Conservation (phyloP, 2,888 invertebrate species). For the Anorthoa munda region DNA sequence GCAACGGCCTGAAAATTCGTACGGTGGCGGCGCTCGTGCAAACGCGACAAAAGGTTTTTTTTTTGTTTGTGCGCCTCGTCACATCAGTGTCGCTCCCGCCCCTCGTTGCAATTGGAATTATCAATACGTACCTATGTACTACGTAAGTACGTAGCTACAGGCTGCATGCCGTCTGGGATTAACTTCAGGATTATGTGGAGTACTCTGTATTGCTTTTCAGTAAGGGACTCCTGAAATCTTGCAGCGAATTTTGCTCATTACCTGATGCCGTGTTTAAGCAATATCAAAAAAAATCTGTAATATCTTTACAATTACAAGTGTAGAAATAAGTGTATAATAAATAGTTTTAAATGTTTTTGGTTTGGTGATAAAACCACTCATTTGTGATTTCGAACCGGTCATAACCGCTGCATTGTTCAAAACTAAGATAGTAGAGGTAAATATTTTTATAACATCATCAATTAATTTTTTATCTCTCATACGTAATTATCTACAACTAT, state of each 20-base stretch:
- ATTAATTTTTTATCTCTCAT: not conserved
- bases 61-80: constrained; percentile 16
- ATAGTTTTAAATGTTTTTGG: not conserved
- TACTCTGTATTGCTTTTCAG: not conserved
- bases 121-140: constrained; percentile 1
- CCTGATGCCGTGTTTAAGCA: not conserved
- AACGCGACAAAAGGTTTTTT: constrained; percentile 25
- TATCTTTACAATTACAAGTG: not conserved
- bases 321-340: not conserved
- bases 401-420: not conserved
- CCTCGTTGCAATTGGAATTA: constrained; percentile 35
- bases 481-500: not conserved
- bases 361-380: not conserved
- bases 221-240: not conserved
- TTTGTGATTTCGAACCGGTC: not conserved
- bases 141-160: constrained; percentile 17
- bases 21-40: constrained; percentile 7
- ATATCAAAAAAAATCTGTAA: no score
- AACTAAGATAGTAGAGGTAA: not conserved
- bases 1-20: constrained; percentile 24
- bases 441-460: not conserved
- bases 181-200: constrained; percentile 11
- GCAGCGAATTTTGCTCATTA: no score
- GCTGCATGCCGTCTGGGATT: constrained; percentile 16
- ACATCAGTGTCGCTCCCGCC: constrained; percentile 17